Conservation (phyloP, 2,113 vertebrate species). For the Procavia capensis region DNA sequence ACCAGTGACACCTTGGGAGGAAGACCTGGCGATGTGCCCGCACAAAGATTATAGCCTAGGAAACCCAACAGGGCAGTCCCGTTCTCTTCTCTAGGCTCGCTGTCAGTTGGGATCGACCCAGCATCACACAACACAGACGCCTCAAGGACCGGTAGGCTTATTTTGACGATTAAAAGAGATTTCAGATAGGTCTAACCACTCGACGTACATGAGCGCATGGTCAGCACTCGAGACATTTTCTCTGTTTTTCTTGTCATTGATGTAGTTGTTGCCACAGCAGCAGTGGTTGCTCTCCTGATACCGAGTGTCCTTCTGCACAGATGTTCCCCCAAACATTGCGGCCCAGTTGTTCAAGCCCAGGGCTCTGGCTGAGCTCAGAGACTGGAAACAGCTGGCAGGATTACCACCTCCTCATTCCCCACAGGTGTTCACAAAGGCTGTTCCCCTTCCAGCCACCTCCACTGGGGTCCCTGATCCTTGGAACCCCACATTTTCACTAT, state of each 20-base stretch:
- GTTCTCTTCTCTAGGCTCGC: no score
- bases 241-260: not conserved
- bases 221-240: fast-evolving
- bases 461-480: not conserved
- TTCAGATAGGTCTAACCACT: fast-evolving
- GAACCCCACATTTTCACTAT: not conserved
- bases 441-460: not conserved
- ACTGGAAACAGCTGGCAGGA: not conserved
- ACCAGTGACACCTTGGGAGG: no score
- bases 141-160: fast-evolving
- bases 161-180: no score
- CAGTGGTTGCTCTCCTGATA: not conserved
- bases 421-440: not conserved
- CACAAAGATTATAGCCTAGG: no score
- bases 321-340: not conserved
- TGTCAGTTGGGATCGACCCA: no score
- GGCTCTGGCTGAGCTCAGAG: not conserved
- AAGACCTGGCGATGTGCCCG: no score
- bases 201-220: fast-evolving
- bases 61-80: no score
- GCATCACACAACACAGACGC: not conserved
- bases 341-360: fast-evolving
- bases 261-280: fast-evolving
- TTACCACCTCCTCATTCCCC: not conserved
- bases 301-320: fast-evolving